Conservation (phyloP, 2,113 vertebrate genomes). For the Stigmatopora argus region DNA sequence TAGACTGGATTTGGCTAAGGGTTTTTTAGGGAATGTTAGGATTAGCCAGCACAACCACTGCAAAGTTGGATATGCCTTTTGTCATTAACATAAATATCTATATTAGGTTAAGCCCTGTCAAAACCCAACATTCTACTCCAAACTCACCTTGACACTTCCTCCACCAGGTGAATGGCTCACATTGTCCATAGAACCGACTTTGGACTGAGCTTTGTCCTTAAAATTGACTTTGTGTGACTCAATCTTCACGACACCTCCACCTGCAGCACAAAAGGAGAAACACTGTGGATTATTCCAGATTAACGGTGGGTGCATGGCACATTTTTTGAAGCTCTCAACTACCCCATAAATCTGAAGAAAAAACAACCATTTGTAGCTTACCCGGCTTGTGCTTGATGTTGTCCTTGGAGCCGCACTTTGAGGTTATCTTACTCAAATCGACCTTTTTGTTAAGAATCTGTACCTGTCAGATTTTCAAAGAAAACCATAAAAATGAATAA, state of each 20-base stretch:
- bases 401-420: conserved; percentile 91
- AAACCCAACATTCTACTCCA: neutral
- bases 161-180: conserved; percentile 76
- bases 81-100: no score
- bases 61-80: no score
- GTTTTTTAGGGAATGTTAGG: conserved; percentile 39
- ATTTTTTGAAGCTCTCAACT: no score
- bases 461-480: conserved; percentile 68
- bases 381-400: conserved; percentile 94
- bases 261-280: conserved; percentile 56
- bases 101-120: no score
- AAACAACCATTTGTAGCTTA: conserved; percentile 45
- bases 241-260: conserved; percentile 84
- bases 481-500: neutral
- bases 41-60: neutral
- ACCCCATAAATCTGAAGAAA: neutral
- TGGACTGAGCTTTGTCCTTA: conserved; percentile 87
- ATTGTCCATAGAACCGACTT: conserved; percentile 84
- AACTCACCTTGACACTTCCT: conserved; percentile 77
- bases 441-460: conserved; percentile 93
- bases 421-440: conserved; percentile 89
- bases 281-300: neutral
- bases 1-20: conserved; percentile 60
- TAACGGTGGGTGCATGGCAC: no score
- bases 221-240: conserved; percentile 86